A percentile compares a stretch with the other conserved stretches of the same genome.
Evolutionary conservation across 2,888 invertebrate genomes (phyloP).

Genomic region (Eupithecia subfuscata): DNA sequence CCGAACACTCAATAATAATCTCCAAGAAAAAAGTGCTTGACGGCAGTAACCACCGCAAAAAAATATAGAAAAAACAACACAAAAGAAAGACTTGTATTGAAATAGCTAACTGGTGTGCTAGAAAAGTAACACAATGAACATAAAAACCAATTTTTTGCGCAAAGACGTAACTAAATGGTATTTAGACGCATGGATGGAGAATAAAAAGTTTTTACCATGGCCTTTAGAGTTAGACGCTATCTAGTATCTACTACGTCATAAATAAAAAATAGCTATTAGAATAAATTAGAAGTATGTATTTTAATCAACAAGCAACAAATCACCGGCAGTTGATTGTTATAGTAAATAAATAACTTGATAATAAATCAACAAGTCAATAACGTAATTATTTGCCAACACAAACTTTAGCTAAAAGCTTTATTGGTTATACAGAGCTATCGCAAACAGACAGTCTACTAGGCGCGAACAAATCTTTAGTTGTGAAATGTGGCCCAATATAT

Average conservation of each 20-base stretch:
- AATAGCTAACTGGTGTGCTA: slow-evolving; percentile 43
- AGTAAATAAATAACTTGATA: slow-evolving; percentile 1
- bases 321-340: slow-evolving; percentile 5
- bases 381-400: slow-evolving; percentile 32
- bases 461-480: slow-evolving; percentile 33
- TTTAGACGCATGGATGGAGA: slow-evolving; percentile 20
- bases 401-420: slow-evolving; percentile 30
- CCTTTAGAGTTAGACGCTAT: background rate
- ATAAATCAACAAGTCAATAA: slow-evolving; percentile 25
- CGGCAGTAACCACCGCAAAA: slow-evolving; percentile 49
- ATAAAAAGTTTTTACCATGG: slow-evolving; percentile 3
- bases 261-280: background rate
- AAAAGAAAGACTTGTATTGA: slow-evolving; percentile 51
- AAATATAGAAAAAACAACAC: slow-evolving; percentile 53
- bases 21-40: slow-evolving; percentile 41
- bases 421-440: slow-evolving; percentile 32
- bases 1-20: slow-evolving; percentile 48
- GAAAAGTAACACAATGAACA: slow-evolving; percentile 22
- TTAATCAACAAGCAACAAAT: background rate
- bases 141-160: slow-evolving; percentile 20
- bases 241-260: background rate
- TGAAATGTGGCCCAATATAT: slow-evolving; percentile 40
- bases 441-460: slow-evolving; percentile 29
- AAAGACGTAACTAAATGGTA: slow-evolving; percentile 25
- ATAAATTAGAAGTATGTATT: background rate